Evolutionary conservation across 2,113 vertebrate genomes (phyloP), one percentile per base, ranked within the genome.

Genomic region (Saiga tatarica): DNA sequence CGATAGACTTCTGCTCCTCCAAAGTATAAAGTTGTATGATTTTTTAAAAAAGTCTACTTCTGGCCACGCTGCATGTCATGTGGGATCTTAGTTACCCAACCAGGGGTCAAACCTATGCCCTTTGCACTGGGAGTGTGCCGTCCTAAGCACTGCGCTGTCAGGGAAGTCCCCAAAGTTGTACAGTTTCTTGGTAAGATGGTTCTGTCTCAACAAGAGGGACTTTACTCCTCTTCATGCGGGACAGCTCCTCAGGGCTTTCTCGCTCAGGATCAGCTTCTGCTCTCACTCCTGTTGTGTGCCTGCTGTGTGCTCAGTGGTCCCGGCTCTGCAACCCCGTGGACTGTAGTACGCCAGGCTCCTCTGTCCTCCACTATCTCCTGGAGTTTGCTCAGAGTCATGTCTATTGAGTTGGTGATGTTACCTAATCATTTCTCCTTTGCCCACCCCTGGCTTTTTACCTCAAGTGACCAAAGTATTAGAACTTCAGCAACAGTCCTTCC

Each of bases 91-190:
- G 71, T 76, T 76, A 25, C 23, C 11, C 71, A 42, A 42, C 36
- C 36, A 42, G 71, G 71, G 36, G 7, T 76, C 71, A 42, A 42
- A 76, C 71, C 36, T 25, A 5, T 76, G 71, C 23, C 36, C 36
- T 76, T n/a, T 26, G 36, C 36, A 7, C 12, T 14, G 71, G 36
- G 13, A 42, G 71, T 76, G 23, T 76, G 71, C 0, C 0, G 36
- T 76, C 39, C 26, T 76, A 42, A 76, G 23, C 71, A 14, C 23
- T 42, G 36, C 36, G 14, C 36, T 42, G 36, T 26, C 6, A 14
- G 71, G 21, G 23, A 25, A 14, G 36, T 42, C 36, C 6, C 71
- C 36, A 78, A 16, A 64, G 42, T 84, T 19, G 33, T 26, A 50
- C 25, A 6, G 26, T 26, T 87, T 96, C 39, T 52, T 86, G 15